phyloP scores from a whole-genome alignment of 2,888 invertebrate genomes.

The Phengaris alcon region DNA sequence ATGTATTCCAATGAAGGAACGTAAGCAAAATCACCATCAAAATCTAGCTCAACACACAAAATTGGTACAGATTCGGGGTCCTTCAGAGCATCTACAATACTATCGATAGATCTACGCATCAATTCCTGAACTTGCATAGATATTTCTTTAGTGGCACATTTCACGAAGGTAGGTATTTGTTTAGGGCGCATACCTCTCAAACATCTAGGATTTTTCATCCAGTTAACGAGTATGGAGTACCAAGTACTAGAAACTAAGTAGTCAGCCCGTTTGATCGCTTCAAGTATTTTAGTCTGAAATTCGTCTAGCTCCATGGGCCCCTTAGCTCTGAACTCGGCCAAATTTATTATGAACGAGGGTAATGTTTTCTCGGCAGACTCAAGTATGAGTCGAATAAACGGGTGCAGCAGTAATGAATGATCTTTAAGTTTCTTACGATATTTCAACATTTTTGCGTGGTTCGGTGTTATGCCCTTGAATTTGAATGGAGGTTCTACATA shows the following conservation, averaged over 20 bases:
- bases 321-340: constrained; percentile 64
- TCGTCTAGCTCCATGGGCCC: constrained; percentile 63
- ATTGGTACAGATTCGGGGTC: constrained; percentile 79
- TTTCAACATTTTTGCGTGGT: constrained; percentile 78
- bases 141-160: constrained; percentile 69
- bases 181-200: constrained; percentile 62
- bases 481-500: constrained; percentile 77
- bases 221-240: constrained; percentile 65
- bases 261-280: constrained; percentile 67
- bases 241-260: constrained; percentile 67
- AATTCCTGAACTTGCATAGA: constrained; percentile 82
- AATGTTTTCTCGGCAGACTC: constrained; percentile 72
- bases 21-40: constrained; percentile 76
- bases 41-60: constrained; percentile 79
- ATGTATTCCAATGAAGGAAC: constrained; percentile 80
- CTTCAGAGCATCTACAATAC: constrained; percentile 78
- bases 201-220: constrained; percentile 74
- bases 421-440: constrained; percentile 77
- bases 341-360: constrained; percentile 77
- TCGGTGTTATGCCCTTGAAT: constrained; percentile 81
- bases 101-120: constrained; percentile 83
- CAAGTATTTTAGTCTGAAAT: constrained; percentile 56
- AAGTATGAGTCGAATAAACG: constrained; percentile 81
- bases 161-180: constrained; percentile 61
- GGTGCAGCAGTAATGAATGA: constrained; percentile 81